Evolutionary conservation across 2,888 invertebrate species (phyloP).

Genomic region (Bursaphelenchus okinawaensis): DNA sequence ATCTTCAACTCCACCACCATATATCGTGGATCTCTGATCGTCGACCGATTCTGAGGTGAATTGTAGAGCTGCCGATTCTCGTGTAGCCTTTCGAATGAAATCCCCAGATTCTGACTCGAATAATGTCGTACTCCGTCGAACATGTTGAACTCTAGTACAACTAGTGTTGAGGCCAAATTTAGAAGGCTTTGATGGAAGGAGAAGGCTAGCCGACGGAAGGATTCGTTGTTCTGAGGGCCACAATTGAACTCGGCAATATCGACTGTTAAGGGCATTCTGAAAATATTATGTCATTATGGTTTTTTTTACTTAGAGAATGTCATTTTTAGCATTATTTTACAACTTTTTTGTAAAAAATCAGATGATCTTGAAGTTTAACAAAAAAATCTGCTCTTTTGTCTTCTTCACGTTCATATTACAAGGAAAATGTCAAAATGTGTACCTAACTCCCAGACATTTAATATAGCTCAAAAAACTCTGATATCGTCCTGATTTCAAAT

Average conservation of each 20-base stretch:
- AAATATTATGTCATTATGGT: too few species aligned
- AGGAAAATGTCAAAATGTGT: too few species aligned
- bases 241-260: conserved; percentile 55
- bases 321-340: neutral
- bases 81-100: conserved; percentile 15
- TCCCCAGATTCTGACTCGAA: conserved; percentile 17
- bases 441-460: too few species aligned
- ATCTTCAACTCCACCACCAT: conserved; percentile 69
- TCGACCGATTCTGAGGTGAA: conserved; percentile 35
- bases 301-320: too few species aligned
- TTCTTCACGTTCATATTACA: too few species aligned
- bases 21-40: conserved; percentile 30
- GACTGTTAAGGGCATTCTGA: conserved; percentile 40
- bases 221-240: conserved; percentile 29
- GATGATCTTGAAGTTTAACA: too few species aligned
- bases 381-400: neutral
- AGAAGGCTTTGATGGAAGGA: conserved; percentile 51
- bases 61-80: conserved; percentile 43
- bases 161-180: conserved; percentile 47
- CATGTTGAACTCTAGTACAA: conserved; percentile 51
- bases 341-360: neutral
- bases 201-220: conserved; percentile 40
- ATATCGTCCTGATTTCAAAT: too few species aligned
- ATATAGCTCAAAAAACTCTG: too few species aligned
- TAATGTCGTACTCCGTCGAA: conserved; percentile 38